Conservation (phyloP, 2,888 invertebrate species). For the Thymelicus lineola region DNA sequence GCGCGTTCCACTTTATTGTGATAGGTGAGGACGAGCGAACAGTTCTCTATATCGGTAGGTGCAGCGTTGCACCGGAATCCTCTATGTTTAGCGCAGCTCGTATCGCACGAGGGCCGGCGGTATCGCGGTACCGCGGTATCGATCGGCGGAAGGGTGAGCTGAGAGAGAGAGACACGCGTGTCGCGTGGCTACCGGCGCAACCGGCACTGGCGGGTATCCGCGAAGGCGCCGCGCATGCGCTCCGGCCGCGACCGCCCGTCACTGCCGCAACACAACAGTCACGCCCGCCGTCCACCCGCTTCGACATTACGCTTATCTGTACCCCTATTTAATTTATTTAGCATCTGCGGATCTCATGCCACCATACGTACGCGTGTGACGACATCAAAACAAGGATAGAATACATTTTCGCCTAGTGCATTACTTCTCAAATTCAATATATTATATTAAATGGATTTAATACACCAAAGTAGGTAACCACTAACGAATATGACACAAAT, state of each 20-base stretch:
- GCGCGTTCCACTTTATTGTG: constrained; percentile 26
- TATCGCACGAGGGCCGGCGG: constrained; percentile 51
- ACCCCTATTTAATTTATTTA: constrained; percentile 31
- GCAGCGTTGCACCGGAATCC: constrained; percentile 70
- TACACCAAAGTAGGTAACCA: neutral
- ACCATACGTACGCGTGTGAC: neutral
- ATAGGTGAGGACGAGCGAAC: constrained; percentile 43
- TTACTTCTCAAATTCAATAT: neutral
- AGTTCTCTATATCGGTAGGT: constrained; percentile 56
- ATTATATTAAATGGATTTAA: neutral
- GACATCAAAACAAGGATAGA: neutral
- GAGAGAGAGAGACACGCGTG: constrained; percentile 64
- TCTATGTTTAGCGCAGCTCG: constrained; percentile 66
- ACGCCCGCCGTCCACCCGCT: constrained; percentile 17
- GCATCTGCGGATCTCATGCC: constrained; percentile 15
- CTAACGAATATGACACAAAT: no score
- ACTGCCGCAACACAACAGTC: constrained; percentile 44
- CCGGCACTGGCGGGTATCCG: constrained; percentile 77
- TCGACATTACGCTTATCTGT: constrained; percentile 45
- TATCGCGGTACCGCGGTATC: constrained; percentile 42
- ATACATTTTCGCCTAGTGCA: neutral
- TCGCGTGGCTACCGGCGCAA: constrained; percentile 79
- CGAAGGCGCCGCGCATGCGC: constrained; percentile 71
- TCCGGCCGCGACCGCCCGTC: constrained; percentile 37
- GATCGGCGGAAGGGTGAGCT: constrained; percentile 52